Conservation (phyloP, 2,113 vertebrate genomes). For the Balaeniceps rex region DNA sequence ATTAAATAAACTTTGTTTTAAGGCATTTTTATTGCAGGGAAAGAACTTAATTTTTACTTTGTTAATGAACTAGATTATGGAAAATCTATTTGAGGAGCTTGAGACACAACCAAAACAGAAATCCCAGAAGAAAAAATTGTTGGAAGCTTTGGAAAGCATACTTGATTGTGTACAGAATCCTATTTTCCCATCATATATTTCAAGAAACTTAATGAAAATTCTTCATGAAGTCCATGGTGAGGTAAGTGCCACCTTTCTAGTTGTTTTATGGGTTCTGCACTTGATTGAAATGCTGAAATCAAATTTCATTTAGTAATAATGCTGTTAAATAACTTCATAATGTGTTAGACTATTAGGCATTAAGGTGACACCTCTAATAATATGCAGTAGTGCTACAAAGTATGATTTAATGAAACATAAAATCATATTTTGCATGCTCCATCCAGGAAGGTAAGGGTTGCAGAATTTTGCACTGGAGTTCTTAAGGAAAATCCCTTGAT, state of each 20-base stretch:
- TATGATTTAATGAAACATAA: not conserved
- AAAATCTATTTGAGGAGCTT: constrained; percentile 73
- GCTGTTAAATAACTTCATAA: not conserved
- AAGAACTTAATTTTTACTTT: not conserved
- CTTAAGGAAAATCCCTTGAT: not conserved
- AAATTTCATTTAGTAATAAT: not conserved
- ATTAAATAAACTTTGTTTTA: not conserved
- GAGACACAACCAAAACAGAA: constrained; percentile 59
- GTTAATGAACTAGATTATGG: constrained; percentile 74
- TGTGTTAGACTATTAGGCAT: not conserved
- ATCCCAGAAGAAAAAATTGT: constrained; percentile 67
- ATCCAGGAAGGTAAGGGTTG: not conserved
- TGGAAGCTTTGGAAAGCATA: constrained; percentile 74
- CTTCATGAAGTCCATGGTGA: constrained; percentile 78
- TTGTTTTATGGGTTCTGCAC: not conserved
- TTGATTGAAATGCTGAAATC: not conserved
- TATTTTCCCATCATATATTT: constrained; percentile 82
- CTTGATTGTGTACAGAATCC: constrained; percentile 70
- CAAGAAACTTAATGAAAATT: constrained; percentile 76
- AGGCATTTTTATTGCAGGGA: not conserved
- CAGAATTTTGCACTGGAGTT: not conserved
- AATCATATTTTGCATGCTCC: not conserved
- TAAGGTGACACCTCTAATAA: not conserved
- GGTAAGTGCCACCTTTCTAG: constrained; percentile 57
- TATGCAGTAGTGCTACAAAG: not conserved